Evolutionary conservation across 2,113 vertebrate genomes (phyloP).

Genomic region (Xyrauchen texanus): DNA sequence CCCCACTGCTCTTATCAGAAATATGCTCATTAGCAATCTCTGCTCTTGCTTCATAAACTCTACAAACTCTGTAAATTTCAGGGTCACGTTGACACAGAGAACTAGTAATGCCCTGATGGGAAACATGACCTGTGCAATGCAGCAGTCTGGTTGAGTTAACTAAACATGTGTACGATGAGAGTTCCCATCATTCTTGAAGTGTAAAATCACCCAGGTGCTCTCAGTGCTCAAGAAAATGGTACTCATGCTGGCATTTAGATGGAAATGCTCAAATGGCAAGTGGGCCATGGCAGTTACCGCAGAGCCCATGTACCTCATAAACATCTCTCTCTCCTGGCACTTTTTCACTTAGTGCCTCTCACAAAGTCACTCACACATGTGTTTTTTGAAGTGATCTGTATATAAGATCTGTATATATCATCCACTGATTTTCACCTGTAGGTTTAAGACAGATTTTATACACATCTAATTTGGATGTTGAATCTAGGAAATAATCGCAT

Average conservation of each 20-base stretch:
- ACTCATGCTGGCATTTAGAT: constrained; percentile 32
- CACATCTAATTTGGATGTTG: too few relatives aligned
- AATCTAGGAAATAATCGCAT: too few relatives aligned
- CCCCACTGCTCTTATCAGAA: neutral
- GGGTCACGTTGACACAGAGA: constrained; percentile 4
- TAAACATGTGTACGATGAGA: constrained; percentile 40
- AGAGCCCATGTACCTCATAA: constrained; percentile 15
- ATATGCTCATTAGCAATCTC: constrained; percentile 22
- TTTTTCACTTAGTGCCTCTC: neutral
- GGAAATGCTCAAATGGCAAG: constrained; percentile 22
- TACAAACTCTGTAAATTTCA: constrained; percentile 10
- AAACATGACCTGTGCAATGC: constrained; percentile 45
- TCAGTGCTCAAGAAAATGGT: constrained; percentile 19
- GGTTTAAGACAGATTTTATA: neutral
- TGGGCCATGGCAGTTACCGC: constrained; percentile 10
- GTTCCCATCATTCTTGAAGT: constrained; percentile 31
- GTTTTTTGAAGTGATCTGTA: neutral
- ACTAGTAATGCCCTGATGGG: constrained; percentile 20
- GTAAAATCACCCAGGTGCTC: constrained; percentile 18
- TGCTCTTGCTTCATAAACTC: constrained; percentile 26
- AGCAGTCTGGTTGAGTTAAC: constrained; percentile 20
- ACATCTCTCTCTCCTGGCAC: neutral
- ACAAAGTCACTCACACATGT: neutral
- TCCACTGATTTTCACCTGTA: neutral
- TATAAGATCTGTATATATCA: neutral